Conservation (phyloP, 2,113 vertebrate species). For the Mormyrus lacerda region DNA sequence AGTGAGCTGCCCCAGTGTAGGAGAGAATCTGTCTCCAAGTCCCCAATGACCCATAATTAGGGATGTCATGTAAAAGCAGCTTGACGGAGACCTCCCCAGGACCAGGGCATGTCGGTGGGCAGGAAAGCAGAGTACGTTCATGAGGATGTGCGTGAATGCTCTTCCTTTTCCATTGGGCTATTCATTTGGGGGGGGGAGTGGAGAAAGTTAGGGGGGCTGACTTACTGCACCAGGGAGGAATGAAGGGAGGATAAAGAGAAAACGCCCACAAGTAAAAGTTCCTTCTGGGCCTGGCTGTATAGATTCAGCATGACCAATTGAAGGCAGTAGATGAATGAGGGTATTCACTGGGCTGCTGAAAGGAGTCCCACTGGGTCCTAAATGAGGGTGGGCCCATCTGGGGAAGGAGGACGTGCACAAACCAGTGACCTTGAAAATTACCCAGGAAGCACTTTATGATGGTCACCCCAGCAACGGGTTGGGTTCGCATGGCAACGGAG, state of each 20-base stretch:
- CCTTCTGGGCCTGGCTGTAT: constrained; percentile 49
- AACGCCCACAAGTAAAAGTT: constrained; percentile 44
- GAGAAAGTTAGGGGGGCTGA: neutral
- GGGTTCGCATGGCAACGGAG: constrained; percentile 62
- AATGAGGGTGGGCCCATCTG: constrained; percentile 64
- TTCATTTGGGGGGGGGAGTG: neutral
- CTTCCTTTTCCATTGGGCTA: neutral
- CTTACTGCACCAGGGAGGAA: constrained; percentile 13
- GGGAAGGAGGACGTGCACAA: constrained; percentile 64
- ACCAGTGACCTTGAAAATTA: constrained; percentile 71
- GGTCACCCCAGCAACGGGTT: constrained; percentile 64
- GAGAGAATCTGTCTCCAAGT: neutral
- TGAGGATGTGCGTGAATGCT: neutral
- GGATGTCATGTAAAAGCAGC: neutral
- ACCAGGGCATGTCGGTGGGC: neutral
- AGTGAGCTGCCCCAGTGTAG: neutral
- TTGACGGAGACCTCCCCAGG: neutral
- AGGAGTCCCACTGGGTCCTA: constrained; percentile 57
- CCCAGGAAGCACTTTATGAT: constrained; percentile 67
- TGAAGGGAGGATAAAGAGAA: constrained; percentile 31
- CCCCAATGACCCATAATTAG: neutral
- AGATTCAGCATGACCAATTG: constrained; percentile 60
- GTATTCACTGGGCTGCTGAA: constrained; percentile 64
- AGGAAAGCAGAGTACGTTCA: neutral
- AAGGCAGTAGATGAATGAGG: constrained; percentile 62